These are phyloP conservation scores for Epizoanthus scotinus DNA, from an alignment of 92 coral and sea anemone genomes.

Conservation along the genomic window DNA sequence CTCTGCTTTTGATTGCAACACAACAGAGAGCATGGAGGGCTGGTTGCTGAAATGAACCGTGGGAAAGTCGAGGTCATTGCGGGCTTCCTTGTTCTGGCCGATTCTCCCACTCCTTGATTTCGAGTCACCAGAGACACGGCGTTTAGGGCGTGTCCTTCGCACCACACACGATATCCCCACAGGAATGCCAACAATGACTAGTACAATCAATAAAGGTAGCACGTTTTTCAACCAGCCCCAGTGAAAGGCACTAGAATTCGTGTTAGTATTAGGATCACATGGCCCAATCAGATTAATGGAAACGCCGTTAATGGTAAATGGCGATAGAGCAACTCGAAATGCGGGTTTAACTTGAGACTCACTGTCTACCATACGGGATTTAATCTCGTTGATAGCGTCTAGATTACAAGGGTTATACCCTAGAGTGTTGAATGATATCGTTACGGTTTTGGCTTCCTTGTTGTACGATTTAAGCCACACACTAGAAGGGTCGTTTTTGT, in stretches of 20 bases:
- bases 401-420: constrained; percentile 65
- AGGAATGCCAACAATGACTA: constrained; percentile 73
- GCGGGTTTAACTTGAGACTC: constrained; percentile 40
- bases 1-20: constrained; percentile 60
- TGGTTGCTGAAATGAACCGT: constrained; percentile 63
- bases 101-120: constrained; percentile 17
- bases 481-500: constrained; percentile 22
- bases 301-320: constrained; percentile 55
- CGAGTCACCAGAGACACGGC: constrained; percentile 35
- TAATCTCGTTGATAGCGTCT: constrained; percentile 27
- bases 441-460: constrained; percentile 42
- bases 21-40: constrained; percentile 67
- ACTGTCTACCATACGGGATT: constrained; percentile 41
- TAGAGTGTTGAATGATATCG: constrained; percentile 62
- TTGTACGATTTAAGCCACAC: constrained; percentile 66
- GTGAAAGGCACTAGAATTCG: constrained; percentile 45
- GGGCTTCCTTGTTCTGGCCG: constrained; percentile 49
- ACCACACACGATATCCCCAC: constrained; percentile 67
- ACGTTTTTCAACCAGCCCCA: constrained; percentile 76
- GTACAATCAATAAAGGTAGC: constrained; percentile 61
- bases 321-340: constrained; percentile 60
- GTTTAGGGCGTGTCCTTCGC: constrained; percentile 51
- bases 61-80: constrained; percentile 53
- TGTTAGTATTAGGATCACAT: constrained; percentile 37
- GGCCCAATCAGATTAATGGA: constrained; percentile 61